Evolutionary conservation across 37 sponge, comb jelly and placozoan genomes (phyloP), one percentile per base, ranked within the genome.

Genomic region (Chondrosia reniformis): DNA sequence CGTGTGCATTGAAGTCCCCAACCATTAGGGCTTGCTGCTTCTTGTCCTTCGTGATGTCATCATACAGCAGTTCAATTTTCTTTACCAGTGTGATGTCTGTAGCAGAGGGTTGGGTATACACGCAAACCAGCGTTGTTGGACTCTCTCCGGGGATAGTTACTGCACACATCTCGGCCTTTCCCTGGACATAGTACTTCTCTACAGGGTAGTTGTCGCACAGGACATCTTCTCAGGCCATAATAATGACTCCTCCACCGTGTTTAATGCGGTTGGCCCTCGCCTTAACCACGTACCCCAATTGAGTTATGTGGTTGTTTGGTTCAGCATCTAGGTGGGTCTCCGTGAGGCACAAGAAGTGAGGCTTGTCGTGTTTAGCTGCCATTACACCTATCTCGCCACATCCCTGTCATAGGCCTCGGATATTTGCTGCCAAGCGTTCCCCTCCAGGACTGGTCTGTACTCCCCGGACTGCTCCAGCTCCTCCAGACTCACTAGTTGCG

Each of bases 331-430:
- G 54, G 31, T 74, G 75, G 6, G 75, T 74, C 17, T 74, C 75
- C 75, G 31, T 43, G 4, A 74, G 52, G 30, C 75, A 74, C 30
- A 74, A 46, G 54, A 74, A 46, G 49, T 74, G 75, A 33, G 75
- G 75, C 30, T 9, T 46, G 75, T 9, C 75, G 67, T 36, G 38
- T n/a, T 44, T 21, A n/a, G 24, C 54, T 52, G 49, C 45, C 75
- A 74, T n/a, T 44, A 3, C 75, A 6, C 52, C 46, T 33, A 74
- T 46, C 41, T 74, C 75, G 9, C 75, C 75, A 36, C 75, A 44
- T 44, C 75, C 75, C 49, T 74, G 75, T 24, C 75, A 52, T 4
- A 43, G 54, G 54, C 75, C 75, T 46, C 54, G 75, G 6, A 74
- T 24, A 7, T 74, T 74, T 3, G 49, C 22, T 46, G 28, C 49